Evolutionary conservation across 2,113 vertebrate genomes (phyloP), one percentile per base, ranked within the genome.

Genomic region (Lycaon pictus): DNA sequence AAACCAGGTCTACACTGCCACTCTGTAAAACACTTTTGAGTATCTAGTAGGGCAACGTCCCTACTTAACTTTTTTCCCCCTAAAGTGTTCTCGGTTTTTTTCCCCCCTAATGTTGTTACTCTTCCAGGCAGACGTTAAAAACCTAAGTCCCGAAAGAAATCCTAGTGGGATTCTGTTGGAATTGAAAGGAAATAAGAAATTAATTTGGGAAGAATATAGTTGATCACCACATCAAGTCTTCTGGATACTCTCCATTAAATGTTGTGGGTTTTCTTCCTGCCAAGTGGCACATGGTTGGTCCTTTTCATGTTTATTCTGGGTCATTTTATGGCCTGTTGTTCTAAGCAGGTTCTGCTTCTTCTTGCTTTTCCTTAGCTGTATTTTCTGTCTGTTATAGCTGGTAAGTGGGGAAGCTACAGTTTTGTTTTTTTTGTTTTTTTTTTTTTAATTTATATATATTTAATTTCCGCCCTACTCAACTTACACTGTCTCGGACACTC

Each of bases 71-170:
- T 27, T 72, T n/a, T 67, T 7, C 43, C 58, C 16, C 32, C 90
- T 76, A 80, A 65, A 85, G 58, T 60, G 9, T 0, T 19, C 77
- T 81, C 82, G 60, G 74, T 51, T 84, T 95, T 88, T 83, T 60
- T 51, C 71, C 91, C 91, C 86, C 63, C 74, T 92, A 32, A 71
- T 2, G 29, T 79, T 81, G 17, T 58, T 37, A 22, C 27, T 77
- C 22, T 94, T 72, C 92, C 51, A 16, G 62, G 29, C 48, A 43
- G 69, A 74, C 35, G 65, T 81, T 37, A 32, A 43, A 74, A 60
- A 91, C 43, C 65, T 15, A 71, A 90, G 51, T 37, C 87, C 60
- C 77, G 55, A 85, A 89, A 91, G 90, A 93, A 84, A 91, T 74
- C 56, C 27, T 72, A 62, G 58, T 3, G 23, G 74, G 19, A 92